Evolutionary conservation across 2,888 invertebrate genomes (phyloP).

Genomic region (Plusia festucae): DNA sequence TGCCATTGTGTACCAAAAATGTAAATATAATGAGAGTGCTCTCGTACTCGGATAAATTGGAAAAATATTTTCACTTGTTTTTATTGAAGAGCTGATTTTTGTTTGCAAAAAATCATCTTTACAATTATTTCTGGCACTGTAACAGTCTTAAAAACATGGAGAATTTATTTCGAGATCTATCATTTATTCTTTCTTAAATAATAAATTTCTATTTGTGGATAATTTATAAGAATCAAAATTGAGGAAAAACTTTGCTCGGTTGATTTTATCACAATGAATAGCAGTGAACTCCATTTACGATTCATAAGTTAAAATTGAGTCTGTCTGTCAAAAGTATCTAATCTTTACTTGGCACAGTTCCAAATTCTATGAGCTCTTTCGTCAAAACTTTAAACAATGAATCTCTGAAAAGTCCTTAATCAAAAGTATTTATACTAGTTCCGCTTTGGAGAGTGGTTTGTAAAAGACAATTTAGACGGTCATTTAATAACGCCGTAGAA

Average conservation of each 20-base stretch:
- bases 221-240: not conserved
- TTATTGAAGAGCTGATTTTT: conserved; percentile 1
- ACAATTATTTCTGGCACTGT: not conserved
- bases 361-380: conserved; percentile 40
- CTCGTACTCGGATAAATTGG: conserved; percentile 3
- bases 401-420: conserved; percentile 33
- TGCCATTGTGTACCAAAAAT: conserved; percentile 7
- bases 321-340: conserved; percentile 25
- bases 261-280: conserved; percentile 17
- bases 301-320: conserved; percentile 18
- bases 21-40: conserved; percentile 20
- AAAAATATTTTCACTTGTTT: conserved; percentile 4
- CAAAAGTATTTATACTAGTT: conserved; percentile 29
- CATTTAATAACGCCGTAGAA: not conserved
- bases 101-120: not conserved
- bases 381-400: conserved; percentile 40
- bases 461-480: not conserved
- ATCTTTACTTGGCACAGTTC: conserved; percentile 40
- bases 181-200: not conserved
- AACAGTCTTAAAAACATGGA: not conserved
- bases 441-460: conserved; percentile 11
- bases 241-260: not conserved
- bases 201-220: not conserved
- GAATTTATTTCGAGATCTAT: not conserved
- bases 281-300: conserved; percentile 9